Evolutionary conservation across 2,113 vertebrate genomes (phyloP).

Genomic region (Corythornis madagascariensis): DNA sequence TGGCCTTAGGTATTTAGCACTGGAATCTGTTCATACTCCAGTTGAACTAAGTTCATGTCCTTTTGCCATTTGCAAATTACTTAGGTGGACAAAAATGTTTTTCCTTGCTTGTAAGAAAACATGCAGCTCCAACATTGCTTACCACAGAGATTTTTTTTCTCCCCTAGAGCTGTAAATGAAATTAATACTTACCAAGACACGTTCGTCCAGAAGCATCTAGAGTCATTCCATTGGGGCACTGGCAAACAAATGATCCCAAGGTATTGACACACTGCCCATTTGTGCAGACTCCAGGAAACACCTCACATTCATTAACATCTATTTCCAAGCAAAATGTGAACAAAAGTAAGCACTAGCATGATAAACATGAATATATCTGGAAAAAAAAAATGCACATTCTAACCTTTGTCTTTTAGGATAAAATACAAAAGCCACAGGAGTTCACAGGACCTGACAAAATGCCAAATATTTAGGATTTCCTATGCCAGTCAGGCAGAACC

Average conservation of each 20-base stretch:
- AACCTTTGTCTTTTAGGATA: neutral
- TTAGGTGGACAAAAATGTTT: neutral
- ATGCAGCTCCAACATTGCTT: neutral
- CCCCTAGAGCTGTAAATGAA: neutral
- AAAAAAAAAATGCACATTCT: neutral
- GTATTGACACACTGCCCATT: constrained; percentile 94
- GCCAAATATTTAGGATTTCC: neutral
- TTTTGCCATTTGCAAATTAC: neutral
- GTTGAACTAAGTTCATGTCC: neutral
- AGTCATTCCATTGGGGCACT: constrained; percentile 93
- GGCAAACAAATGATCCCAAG: constrained; percentile 91
- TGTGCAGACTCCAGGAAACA: constrained; percentile 94
- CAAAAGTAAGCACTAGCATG: neutral
- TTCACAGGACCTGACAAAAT: neutral
- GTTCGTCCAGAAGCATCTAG: constrained; percentile 90
- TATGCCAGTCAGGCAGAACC: neutral
- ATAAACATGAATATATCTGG: neutral
- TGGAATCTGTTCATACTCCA: neutral
- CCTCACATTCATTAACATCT: constrained; percentile 97
- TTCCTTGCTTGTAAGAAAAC: neutral
- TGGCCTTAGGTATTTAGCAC: neutral
- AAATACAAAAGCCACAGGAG: neutral
- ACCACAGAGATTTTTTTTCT: neutral
- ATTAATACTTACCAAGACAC: constrained; percentile 86
- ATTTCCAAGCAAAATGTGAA: constrained; percentile 11